Evolutionary conservation across 2,888 invertebrate species (phyloP).

Genomic region (Drosophila greeni): DNA sequence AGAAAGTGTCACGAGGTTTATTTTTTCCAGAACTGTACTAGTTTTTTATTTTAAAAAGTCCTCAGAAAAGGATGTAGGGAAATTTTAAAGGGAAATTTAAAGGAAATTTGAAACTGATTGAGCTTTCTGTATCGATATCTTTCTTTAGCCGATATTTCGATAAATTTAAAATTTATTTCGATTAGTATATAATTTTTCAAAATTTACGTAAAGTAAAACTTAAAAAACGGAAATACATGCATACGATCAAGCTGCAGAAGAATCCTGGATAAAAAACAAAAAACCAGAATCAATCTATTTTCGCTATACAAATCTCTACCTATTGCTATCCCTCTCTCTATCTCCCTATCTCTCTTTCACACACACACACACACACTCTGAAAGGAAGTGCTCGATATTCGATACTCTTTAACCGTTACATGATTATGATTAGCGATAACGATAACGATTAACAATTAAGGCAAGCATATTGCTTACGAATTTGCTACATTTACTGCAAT

Average conservation of each 20-base stretch:
- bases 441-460: constrained; percentile 39
- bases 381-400: constrained; percentile 43
- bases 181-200: not conserved
- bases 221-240: not conserved
- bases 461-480: constrained; percentile 73
- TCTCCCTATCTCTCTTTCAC: not conserved
- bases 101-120: too few species aligned
- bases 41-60: too few species aligned
- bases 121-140: not conserved
- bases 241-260: not conserved
- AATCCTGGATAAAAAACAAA: not conserved
- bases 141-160: not conserved
- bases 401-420: constrained; percentile 32
- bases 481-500: constrained; percentile 73
- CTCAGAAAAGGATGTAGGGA: not conserved
- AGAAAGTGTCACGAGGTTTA: too few species aligned
- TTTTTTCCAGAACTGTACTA: too few species aligned
- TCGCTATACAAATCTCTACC: constrained; percentile 12
- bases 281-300: constrained; percentile 3
- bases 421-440: constrained; percentile 34
- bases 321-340: constrained; percentile 15
- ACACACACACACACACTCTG: constrained; percentile 33
- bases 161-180: not conserved
- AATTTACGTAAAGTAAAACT: not conserved
- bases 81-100: not conserved